Percentiles rank a stretch among this genome's conserved stretches.
Conservation (phyloP, 1,140 invertebrate genomes). For the Cataglyphis hispanica region DNA sequence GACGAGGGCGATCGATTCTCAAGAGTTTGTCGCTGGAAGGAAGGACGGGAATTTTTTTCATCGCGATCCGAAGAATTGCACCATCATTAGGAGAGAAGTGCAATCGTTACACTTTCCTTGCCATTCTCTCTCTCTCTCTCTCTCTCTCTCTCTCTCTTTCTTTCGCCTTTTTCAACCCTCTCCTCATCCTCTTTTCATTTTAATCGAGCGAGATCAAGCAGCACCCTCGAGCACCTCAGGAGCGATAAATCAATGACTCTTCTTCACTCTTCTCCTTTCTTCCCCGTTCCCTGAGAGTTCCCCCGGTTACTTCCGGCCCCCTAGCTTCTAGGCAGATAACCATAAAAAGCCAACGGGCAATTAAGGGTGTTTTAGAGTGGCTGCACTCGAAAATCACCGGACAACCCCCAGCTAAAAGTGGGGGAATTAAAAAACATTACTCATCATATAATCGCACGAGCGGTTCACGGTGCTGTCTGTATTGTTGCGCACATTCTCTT, state of each 20-base stretch:
- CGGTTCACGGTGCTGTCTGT: conserved; percentile 70
- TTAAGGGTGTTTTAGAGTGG: conserved; percentile 87
- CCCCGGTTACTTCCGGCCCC: conserved; percentile 61
- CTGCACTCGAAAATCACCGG: conserved; percentile 82
- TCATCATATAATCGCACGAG: conserved; percentile 85
- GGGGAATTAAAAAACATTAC: conserved; percentile 87
- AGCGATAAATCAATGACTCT: conserved; percentile 83
- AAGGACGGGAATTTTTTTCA: conserved; percentile 21
- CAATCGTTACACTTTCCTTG: conserved; percentile 74
- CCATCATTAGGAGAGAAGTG: conserved; percentile 68
- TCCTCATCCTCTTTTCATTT: conserved; percentile 39
- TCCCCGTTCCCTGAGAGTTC: conserved; percentile 29
- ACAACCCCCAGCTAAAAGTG: conserved; percentile 69
- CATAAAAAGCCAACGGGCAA: conserved; percentile 83
- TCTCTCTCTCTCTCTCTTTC: background rate
- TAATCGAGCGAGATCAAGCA: conserved; percentile 67
- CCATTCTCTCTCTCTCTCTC: background rate
- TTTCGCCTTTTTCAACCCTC: background rate
- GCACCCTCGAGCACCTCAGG: conserved; percentile 59
- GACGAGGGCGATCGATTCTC: conserved; percentile 19
- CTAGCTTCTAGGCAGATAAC: conserved; percentile 50
- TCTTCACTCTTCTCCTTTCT: conserved; percentile 43
- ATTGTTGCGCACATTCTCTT: conserved; percentile 42
- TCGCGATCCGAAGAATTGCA: conserved; percentile 47
- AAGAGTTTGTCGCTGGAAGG: conserved; percentile 29